phyloP scores from a whole-genome alignment of 2,888 invertebrate genomes.

The Caenorhabditis sp. region DNA sequence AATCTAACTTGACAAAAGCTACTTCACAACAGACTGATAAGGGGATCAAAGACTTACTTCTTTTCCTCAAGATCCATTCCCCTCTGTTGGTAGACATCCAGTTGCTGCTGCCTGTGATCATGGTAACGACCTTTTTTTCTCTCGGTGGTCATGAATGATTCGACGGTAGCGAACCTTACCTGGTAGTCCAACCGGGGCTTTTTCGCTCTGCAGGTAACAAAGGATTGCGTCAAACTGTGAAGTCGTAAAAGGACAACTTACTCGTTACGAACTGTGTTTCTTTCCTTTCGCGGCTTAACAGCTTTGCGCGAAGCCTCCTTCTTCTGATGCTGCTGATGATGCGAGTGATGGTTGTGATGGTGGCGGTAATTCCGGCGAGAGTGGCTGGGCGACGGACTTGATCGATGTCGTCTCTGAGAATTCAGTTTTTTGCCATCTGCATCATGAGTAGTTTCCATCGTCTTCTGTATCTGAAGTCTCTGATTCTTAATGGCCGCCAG shows the following conservation, averaged over 20 bases:
- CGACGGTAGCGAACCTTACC: neutral
- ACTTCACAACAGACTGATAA: no score
- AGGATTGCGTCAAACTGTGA: neutral
- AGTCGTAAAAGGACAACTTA: neutral
- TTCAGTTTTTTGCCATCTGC: neutral
- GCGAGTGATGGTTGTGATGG: neutral
- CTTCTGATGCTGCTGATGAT: constrained; percentile 6
- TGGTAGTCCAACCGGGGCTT: constrained; percentile 18
- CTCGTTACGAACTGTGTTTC: constrained; percentile 1
- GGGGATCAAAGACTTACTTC: constrained; percentile 9
- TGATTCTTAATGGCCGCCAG: constrained; percentile 38
- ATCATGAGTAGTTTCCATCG: neutral
- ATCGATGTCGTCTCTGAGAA: neutral
- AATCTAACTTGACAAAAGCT: no score
- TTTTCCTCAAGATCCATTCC: constrained; percentile 20
- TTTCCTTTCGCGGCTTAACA: neutral
- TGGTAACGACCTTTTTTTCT: neutral
- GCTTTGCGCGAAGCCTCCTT: no score
- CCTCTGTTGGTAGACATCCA: constrained; percentile 36
- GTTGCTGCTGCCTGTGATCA: neutral
- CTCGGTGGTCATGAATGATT: no score
- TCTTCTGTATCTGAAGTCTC: neutral
- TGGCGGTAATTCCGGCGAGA: neutral
- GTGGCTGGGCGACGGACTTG: neutral
- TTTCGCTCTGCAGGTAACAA: constrained; percentile 11